phyloP scores from a whole-genome alignment of 2,797 vertebrate genomes.

The Myoxocephalus aenaeus region DNA sequence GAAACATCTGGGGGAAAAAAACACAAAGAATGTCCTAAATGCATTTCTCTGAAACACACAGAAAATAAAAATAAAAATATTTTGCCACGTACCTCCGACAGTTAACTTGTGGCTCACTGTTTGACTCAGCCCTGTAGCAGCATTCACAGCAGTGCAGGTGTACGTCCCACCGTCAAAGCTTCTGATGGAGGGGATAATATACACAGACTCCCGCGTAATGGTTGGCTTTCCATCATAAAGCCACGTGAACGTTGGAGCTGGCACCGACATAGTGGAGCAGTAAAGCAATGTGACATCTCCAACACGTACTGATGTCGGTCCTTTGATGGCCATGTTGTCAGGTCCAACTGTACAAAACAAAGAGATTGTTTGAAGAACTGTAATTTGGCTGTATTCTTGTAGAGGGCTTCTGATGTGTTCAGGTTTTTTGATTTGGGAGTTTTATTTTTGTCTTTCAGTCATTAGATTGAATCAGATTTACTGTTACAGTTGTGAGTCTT shows the following conservation, averaged over 20 bases:
- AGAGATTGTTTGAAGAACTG: not conserved
- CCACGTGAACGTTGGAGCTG: conserved; percentile 45
- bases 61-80: not conserved
- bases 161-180: conserved; percentile 39
- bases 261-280: conserved; percentile 44
- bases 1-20: conserved; percentile 17
- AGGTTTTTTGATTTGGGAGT: not conserved
- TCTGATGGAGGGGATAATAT: conserved; percentile 19
- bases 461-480: not conserved
- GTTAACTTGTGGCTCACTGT: conserved; percentile 23
- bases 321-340: conserved; percentile 29
- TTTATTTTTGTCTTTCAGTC: not conserved
- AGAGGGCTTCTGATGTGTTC: not conserved
- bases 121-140: conserved; percentile 22
- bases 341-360: conserved; percentile 50
- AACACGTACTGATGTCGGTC: conserved; percentile 25
- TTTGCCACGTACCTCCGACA: conserved; percentile 39
- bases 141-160: conserved; percentile 48
- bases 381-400: not conserved
- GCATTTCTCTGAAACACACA: not conserved
- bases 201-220: not conserved
- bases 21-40: not conserved
- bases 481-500: not conserved
- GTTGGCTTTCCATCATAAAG: conserved; percentile 33
- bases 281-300: conserved; percentile 46